Evolutionary conservation across 2,797 vertebrate species (phyloP).

Genomic region (Buceros bicornis): DNA sequence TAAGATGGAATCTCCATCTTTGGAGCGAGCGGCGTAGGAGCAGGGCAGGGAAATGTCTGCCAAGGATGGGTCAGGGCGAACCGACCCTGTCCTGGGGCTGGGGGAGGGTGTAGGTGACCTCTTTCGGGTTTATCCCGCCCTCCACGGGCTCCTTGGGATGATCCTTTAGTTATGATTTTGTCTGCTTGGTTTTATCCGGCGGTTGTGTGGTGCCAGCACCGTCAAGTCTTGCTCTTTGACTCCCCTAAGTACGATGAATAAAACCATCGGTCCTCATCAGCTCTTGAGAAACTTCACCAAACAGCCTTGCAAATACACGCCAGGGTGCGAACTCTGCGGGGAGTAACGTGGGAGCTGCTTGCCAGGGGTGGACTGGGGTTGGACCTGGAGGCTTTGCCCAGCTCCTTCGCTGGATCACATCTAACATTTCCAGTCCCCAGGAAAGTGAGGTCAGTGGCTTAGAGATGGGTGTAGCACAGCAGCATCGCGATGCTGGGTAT

Average conservation of each 20-base stretch:
- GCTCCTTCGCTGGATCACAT: background rate
- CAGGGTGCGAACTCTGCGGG: background rate
- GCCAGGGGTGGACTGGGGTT: background rate
- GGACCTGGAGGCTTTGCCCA: background rate
- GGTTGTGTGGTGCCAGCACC: accelerated
- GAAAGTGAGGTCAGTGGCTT: background rate
- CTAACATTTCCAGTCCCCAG: background rate
- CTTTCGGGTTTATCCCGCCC: background rate
- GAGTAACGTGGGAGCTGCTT: background rate
- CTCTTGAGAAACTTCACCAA: background rate
- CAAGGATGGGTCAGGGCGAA: background rate
- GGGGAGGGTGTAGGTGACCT: background rate
- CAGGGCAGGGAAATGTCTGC: background rate
- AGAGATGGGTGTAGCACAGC: background rate
- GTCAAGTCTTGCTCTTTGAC: background rate
- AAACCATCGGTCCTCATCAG: background rate
- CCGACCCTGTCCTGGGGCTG: background rate
- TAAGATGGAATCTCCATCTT: conserved; percentile 66
- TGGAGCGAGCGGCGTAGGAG: background rate
- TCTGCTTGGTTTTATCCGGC: accelerated
- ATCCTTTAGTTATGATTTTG: background rate
- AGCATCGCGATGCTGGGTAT: background rate
- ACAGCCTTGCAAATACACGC: background rate
- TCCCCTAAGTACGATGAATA: background rate
- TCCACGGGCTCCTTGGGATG: background rate